Evolutionary conservation across 92 coral and sea anemone genomes (phyloP).

Genomic region (Zoanthus sociatus): DNA sequence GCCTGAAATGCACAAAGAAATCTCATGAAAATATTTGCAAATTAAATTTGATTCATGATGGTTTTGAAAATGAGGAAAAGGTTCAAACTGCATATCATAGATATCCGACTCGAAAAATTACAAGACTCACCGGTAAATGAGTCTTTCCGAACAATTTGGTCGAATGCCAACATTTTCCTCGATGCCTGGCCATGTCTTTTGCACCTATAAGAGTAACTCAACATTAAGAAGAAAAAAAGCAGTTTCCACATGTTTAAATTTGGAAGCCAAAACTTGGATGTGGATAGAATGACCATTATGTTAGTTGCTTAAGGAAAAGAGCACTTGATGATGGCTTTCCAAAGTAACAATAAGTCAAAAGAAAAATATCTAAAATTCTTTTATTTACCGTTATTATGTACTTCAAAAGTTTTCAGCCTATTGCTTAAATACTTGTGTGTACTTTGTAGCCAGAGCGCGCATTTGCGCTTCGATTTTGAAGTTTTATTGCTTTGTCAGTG

Average conservation of each 20-base stretch:
- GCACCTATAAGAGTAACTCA: not conserved
- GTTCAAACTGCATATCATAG: no score
- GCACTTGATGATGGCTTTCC: no score
- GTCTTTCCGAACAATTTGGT: not conserved
- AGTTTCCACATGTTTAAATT: constrained; percentile 4
- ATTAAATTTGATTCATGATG: not conserved
- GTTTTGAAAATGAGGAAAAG: not conserved
- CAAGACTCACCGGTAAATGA: not conserved
- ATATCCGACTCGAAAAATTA: no score
- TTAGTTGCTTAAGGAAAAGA: not conserved
- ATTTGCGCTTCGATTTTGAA: no score
- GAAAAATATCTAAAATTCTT: no score
- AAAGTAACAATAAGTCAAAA: no score
- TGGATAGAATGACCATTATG: not conserved
- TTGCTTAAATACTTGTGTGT: no score
- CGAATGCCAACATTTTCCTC: not conserved
- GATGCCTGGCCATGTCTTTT: not conserved
- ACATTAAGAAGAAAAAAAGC: not conserved
- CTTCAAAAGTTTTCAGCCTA: no score
- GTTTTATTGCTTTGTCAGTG: no score
- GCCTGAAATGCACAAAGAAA: not conserved
- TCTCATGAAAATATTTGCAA: no score
- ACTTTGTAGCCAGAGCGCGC: no score
- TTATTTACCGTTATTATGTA: no score
- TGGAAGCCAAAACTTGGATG: not conserved